Percentiles rank a stretch among this genome's conserved stretches.
Conservation (phyloP, 2,113 vertebrate genomes). For the Puntigrus tetrazona region DNA sequence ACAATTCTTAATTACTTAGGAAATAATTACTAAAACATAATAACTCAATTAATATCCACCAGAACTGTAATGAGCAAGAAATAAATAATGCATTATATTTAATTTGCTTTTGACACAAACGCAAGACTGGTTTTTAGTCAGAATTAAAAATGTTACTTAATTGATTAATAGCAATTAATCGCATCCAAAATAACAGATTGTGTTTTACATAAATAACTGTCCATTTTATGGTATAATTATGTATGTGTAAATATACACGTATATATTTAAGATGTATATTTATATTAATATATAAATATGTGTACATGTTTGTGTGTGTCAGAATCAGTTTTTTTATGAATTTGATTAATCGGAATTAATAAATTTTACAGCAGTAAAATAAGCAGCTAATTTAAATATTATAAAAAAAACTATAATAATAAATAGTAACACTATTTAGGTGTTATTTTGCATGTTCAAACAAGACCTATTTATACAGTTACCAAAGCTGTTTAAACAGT, state of each 20-base stretch:
- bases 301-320: too few species aligned
- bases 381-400: too few species aligned
- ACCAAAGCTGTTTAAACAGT: background rate
- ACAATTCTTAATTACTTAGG: too few species aligned
- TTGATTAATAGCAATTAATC: too few species aligned
- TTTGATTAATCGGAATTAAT: background rate
- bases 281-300: too few species aligned
- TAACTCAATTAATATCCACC: background rate
- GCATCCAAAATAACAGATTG: too few species aligned
- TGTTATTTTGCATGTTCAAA: background rate
- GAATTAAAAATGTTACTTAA: background rate
- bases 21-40: too few species aligned
- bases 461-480: background rate
- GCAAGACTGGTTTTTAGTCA: background rate
- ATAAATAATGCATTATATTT: background rate
- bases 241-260: too few species aligned
- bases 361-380: background rate
- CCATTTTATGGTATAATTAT: too few species aligned
- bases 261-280: too few species aligned
- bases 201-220: too few species aligned
- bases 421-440: background rate
- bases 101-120: background rate
- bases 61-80: background rate
- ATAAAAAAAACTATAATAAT: too few species aligned
- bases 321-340: background rate